Conservation (phyloP, 1,140 invertebrate species). For the Babylonia areolata region DNA sequence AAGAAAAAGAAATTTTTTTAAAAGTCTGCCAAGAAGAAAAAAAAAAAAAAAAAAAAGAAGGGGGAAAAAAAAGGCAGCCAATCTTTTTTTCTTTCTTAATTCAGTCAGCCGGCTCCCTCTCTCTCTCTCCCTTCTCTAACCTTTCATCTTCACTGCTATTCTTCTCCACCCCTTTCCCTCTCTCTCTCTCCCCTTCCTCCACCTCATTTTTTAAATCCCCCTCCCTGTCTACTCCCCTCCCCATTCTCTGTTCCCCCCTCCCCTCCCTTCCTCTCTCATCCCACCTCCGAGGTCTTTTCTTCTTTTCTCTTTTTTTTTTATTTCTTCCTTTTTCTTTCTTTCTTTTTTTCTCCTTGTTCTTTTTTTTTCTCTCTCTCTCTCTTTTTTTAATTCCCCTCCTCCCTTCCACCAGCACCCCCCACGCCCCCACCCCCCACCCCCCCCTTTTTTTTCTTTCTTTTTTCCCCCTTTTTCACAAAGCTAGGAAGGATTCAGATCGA, state of each 20-base stretch:
- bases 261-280: neutral
- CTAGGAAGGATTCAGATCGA: neutral
- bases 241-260: neutral
- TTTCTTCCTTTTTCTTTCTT: neutral
- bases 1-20: too few relatives aligned
- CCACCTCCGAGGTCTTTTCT: neutral
- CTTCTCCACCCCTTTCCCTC: neutral
- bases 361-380: neutral
- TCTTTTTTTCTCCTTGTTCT: neutral
- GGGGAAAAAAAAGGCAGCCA: too few relatives aligned
- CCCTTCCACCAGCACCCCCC: too few relatives aligned
- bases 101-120: neutral
- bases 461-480: neutral
- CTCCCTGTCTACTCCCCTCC: neutral
- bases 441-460: neutral
- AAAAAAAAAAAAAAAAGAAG: neutral
- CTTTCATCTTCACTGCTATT: neutral
- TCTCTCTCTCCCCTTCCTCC: neutral
- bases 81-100: neutral
- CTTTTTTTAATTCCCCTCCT: neutral
- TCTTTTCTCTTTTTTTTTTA: neutral
- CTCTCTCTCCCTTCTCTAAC: too few relatives aligned
- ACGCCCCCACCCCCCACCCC: too few relatives aligned
- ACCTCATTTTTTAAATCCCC: neutral
- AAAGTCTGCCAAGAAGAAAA: neutral